A percentile compares a stretch with the other conserved stretches of the same genome.
Conservation (phyloP, 2,113 vertebrate genomes). For the Halcyon malimbica region DNA sequence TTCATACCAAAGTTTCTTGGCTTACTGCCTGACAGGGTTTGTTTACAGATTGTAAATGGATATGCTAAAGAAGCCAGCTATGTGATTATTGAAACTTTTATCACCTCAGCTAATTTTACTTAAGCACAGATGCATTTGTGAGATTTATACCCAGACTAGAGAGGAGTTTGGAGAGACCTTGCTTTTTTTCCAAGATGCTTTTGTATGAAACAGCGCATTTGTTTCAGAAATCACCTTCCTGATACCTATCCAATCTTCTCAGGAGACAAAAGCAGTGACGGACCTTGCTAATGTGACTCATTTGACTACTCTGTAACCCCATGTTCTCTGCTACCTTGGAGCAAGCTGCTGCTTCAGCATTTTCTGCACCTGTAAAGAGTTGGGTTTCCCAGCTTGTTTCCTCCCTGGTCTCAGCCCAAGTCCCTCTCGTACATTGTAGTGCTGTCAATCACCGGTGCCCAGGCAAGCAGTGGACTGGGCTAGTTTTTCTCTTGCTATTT, state of each 20-base stretch:
- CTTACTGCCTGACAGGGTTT: neutral
- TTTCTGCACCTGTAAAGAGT: neutral
- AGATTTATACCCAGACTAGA: neutral
- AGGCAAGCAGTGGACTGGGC: neutral
- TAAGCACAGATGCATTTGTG: neutral
- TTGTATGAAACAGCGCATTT: neutral
- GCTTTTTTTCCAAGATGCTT: neutral
- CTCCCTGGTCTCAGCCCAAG: neutral
- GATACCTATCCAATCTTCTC: neutral
- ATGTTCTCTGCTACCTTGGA: neutral
- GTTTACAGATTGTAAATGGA: neutral
- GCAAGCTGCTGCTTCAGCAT: neutral
- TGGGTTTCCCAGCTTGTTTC: neutral
- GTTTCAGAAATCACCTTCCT: neutral
- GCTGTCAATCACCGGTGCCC: neutral
- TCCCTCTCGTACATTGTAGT: neutral
- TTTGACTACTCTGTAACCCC: neutral
- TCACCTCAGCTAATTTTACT: neutral
- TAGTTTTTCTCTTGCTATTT: neutral
- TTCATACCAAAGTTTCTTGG: neutral
- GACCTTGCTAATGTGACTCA: neutral
- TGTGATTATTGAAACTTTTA: neutral
- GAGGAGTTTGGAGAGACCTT: neutral
- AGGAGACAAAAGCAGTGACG: neutral
- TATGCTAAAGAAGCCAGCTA: neutral